Evolutionary conservation across 2,888 invertebrate genomes (phyloP).

Genomic region (Globia sparganii): DNA sequence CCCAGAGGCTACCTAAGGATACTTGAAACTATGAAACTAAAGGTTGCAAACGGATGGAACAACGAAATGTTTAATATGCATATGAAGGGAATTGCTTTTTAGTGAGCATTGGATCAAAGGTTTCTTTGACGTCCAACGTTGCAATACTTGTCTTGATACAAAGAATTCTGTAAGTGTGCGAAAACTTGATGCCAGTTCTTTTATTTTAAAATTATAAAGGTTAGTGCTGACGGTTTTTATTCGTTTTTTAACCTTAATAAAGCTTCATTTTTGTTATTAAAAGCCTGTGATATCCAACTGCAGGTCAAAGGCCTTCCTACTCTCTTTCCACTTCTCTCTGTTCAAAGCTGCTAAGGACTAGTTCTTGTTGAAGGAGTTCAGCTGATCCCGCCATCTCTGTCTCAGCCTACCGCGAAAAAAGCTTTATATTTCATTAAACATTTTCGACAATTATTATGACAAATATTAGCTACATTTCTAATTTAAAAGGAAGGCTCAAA

Average conservation of each 20-base stretch:
- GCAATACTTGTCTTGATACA: not conserved
- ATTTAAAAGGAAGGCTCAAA: not conserved
- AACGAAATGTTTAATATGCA: not conserved
- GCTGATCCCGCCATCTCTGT: not conserved
- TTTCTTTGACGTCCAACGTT: no score
- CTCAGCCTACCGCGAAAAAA: not conserved
- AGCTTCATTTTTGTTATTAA: no score
- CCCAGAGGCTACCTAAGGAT: not conserved
- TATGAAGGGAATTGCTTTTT: not conserved
- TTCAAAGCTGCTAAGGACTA: no score
- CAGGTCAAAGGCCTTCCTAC: no score
- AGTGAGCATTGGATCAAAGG: not conserved
- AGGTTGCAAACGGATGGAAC: not conserved
- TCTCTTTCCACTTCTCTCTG: no score
- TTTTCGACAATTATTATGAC: not conserved
- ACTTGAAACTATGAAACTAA: constrained; percentile 14
- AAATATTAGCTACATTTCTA: not conserved
- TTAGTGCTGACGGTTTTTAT: not conserved
- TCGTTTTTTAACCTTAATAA: not conserved
- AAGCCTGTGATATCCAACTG: no score
- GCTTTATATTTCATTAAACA: not conserved
- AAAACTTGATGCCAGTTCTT: not conserved
- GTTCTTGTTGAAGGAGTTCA: no score
- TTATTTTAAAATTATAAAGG: not conserved
- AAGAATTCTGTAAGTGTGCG: not conserved